Conservation (phyloP, 2,113 vertebrate species). For the Psilopsiagon aurifrons region DNA sequence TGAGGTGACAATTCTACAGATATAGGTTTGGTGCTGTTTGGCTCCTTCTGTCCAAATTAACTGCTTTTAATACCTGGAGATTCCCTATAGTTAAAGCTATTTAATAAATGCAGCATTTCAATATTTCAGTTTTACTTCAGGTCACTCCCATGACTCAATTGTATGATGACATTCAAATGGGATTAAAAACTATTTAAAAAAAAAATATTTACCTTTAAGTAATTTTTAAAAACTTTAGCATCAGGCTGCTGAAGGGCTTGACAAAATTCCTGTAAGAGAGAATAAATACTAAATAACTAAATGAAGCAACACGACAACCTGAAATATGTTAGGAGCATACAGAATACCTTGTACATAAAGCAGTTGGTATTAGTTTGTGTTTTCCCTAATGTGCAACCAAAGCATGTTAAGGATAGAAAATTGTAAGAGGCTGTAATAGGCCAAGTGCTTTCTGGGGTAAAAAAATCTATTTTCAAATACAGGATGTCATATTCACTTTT, state of each 20-base stretch:
- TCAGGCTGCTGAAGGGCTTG: constrained; percentile 97
- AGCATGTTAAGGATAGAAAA: not conserved
- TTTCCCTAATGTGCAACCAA: not conserved
- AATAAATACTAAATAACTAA: not conserved
- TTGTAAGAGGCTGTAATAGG: not conserved
- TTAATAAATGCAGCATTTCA: not conserved
- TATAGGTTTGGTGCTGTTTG: not conserved
- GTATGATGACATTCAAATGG: not conserved
- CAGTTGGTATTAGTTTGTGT: not conserved
- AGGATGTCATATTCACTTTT: not conserved
- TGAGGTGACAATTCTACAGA: not conserved
- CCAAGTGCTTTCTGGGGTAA: not conserved
- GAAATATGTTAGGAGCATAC: not conserved
- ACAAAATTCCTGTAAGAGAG: constrained; percentile 85
- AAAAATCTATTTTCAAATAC: not conserved
- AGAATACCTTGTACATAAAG: not conserved
- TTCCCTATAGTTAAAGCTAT: not conserved
- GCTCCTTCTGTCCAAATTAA: not conserved
- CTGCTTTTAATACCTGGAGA: not conserved
- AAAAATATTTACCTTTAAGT: constrained; percentile 88
- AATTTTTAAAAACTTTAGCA: constrained; percentile 96
- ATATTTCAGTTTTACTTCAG: not conserved
- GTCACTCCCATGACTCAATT: not conserved
- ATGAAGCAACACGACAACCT: not conserved
- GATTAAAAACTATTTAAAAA: not conserved